phyloP scores from a whole-genome alignment of 1,140 invertebrate genomes.

The Linepithema humile region DNA sequence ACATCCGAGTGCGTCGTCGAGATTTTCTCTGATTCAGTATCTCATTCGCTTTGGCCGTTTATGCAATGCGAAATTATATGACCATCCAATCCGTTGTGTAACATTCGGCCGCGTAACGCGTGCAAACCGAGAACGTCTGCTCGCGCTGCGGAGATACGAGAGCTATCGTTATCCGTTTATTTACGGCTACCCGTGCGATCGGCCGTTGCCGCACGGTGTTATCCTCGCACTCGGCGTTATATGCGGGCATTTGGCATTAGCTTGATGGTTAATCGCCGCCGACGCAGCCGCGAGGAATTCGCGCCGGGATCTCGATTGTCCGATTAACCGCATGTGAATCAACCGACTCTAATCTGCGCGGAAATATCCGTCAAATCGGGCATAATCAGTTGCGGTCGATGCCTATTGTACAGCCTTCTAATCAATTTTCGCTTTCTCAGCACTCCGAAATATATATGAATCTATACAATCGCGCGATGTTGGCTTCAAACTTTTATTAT shows the following conservation, averaged over 20 bases:
- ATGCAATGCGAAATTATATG: constrained; percentile 54
- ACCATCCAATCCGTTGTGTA: constrained; percentile 57
- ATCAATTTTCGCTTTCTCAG: background rate
- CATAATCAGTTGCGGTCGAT: background rate
- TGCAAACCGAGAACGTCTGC: constrained; percentile 61
- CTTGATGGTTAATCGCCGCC: constrained; percentile 55
- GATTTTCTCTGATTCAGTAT: constrained; percentile 1
- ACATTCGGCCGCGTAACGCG: constrained; percentile 64
- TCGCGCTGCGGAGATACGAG: constrained; percentile 63
- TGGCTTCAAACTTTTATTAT: too few species aligned
- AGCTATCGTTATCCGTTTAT: constrained; percentile 78
- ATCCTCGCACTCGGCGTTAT: constrained; percentile 51
- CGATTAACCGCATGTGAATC: background rate
- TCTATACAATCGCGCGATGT: too few species aligned
- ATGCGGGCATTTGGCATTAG: constrained; percentile 63
- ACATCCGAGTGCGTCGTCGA: background rate
- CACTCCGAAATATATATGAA: background rate
- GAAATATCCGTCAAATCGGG: background rate
- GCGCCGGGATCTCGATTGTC: constrained; percentile 9
- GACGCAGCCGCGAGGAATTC: constrained; percentile 6
- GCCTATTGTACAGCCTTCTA: background rate
- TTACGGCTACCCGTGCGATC: constrained; percentile 70
- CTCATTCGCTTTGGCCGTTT: background rate
- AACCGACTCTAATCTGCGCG: background rate
- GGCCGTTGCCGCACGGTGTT: constrained; percentile 55